Evolutionary conservation across 2,888 invertebrate species (phyloP).

Genomic region (Pilophorus perplexus): DNA sequence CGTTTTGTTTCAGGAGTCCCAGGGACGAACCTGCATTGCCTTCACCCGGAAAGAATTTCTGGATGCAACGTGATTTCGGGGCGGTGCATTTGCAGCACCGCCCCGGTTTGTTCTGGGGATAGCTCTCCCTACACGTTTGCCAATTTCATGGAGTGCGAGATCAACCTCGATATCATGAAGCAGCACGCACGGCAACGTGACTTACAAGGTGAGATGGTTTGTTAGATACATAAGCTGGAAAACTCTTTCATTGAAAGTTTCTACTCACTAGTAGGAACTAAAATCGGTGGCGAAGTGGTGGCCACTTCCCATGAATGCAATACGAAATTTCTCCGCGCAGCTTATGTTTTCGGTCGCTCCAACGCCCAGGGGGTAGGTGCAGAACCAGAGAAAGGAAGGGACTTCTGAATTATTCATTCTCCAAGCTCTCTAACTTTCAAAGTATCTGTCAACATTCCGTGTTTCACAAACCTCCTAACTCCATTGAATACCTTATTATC

Average conservation of each 20-base stretch:
- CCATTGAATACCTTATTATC: not conserved
- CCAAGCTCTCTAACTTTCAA: not conserved
- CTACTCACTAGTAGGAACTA: too few species aligned
- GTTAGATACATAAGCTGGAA: too few species aligned
- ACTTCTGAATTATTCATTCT: not conserved
- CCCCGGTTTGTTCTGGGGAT: conserved; percentile 41
- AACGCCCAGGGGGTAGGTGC: too few species aligned
- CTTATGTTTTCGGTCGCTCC: not conserved
- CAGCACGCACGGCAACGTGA: conserved; percentile 45
- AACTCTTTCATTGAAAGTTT: too few species aligned
- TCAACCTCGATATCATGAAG: conserved; percentile 46
- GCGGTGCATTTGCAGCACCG: conserved; percentile 42
- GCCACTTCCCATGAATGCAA: too few species aligned
- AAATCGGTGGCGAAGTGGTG: too few species aligned
- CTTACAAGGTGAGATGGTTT: conserved; percentile 45
- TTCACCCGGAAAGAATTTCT: conserved; percentile 39
- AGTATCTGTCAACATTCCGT: not conserved
- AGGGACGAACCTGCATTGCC: conserved; percentile 42
- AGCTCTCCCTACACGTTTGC: conserved; percentile 45
- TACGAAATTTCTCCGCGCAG: too few species aligned
- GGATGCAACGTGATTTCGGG: conserved; percentile 46
- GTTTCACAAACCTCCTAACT: not conserved
- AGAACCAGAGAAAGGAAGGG: not conserved
- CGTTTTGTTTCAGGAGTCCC: conserved; percentile 44
- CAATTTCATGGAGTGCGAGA: conserved; percentile 44